phyloP scores from a whole-genome alignment of 2,113 vertebrate genomes.

The Mormyrus lacerda region DNA sequence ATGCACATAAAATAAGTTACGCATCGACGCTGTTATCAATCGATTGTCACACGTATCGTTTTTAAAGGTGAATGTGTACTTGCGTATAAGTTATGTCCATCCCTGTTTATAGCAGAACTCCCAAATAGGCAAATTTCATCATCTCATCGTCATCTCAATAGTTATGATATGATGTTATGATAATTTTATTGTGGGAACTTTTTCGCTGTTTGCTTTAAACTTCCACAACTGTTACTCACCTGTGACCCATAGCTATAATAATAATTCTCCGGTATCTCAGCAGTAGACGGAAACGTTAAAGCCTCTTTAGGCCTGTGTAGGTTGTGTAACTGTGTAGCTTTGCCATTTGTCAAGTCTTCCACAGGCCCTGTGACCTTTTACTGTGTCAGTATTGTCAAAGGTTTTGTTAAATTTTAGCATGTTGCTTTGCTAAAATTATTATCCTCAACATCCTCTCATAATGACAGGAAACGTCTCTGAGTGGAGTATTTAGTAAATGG shows the following conservation, averaged over 20 bases:
- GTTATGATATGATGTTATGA: no score
- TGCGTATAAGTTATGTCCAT: no score
- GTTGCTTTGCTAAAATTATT: background rate
- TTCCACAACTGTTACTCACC: background rate
- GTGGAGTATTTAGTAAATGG: background rate
- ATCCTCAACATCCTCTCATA: background rate
- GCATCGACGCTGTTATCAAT: no score
- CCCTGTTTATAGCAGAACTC: background rate
- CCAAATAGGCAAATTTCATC: background rate
- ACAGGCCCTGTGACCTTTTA: background rate
- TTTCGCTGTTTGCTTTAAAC: background rate
- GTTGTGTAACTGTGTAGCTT: background rate
- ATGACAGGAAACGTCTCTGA: background rate
- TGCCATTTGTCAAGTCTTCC: background rate
- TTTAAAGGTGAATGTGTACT: no score
- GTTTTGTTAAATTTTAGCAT: background rate
- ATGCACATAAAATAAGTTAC: no score
- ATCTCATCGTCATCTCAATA: background rate
- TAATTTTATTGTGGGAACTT: background rate
- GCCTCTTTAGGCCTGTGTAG: background rate
- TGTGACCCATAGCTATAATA: background rate
- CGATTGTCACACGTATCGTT: no score
- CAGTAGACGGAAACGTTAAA: background rate
- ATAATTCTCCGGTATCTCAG: background rate
- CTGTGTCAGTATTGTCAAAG: background rate